Evolutionary conservation across 2,113 vertebrate genomes (phyloP), one percentile per base, ranked within the genome.

Genomic region (Centropus unirufus): DNA sequence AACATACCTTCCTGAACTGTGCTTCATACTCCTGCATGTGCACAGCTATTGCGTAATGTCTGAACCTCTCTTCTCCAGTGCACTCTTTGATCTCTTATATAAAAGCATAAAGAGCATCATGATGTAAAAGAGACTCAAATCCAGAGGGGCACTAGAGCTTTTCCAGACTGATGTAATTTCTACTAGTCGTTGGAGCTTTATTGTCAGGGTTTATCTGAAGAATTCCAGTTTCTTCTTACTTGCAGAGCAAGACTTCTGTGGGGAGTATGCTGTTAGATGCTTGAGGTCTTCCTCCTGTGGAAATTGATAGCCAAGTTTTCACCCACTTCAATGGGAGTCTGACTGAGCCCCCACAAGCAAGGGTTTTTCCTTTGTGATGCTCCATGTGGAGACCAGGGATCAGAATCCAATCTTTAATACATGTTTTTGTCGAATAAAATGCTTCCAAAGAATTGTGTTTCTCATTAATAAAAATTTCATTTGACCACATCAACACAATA

Each of bases 261-360:
- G 88, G 54, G 17, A 64, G 18, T 76, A 22, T 66, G 86, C 29
- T 86, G 5, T 80, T 77, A 83, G 72, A 68, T 54, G 58, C 23
- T 83, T 86, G 72, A 73, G 54, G 54, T 85, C 73, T 58, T 40
- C 39, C 17, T 76, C 44, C 19, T 29, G 29, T 61, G 62, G 57
- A 92, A 92, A 92, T 83, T 52, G 73, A 47, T 64, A 92, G 47
- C 34, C 68, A 69, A 76, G 29, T 72, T 90, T 90, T 88, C 58
- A 57, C 51, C 46, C 20, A 36, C 34, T 63, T 87, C 52, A 59
- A 4, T 3, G 61, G 46, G 27, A 79, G 57, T 30, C 57, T 70
- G 47, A 87, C 42, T 58, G 63, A 87, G 20, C 13, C 18, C 44
- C 32, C 64, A 7, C 5, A 29, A 83, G 59, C 68, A 63, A 39